phyloP scores from a whole-genome alignment of 2,888 invertebrate species.

The Netelia fuscicornis region DNA sequence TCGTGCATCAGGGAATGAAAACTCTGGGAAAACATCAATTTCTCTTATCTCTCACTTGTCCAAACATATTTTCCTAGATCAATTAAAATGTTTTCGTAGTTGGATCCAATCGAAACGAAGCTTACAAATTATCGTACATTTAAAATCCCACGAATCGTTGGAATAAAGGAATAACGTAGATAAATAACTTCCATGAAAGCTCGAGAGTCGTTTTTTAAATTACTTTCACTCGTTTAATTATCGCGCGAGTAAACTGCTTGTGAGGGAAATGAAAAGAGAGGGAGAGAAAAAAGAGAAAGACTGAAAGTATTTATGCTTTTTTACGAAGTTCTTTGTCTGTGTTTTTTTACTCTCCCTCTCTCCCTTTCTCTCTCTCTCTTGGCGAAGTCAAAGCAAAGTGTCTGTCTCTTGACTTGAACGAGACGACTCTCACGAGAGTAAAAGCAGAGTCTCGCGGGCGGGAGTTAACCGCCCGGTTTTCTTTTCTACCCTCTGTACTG shows the following conservation, averaged over 20 bases:
- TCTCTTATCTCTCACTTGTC: background rate
- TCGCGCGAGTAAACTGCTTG: background rate
- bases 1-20: background rate
- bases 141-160: background rate
- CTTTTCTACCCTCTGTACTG: constrained; percentile 1
- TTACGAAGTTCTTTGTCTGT: background rate
- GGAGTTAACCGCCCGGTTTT: constrained; percentile 45
- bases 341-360: background rate
- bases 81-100: background rate
- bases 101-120: background rate
- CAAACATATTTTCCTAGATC: background rate
- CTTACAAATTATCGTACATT: background rate
- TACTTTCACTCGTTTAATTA: no score
- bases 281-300: no score
- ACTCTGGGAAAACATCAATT: background rate
- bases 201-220: no score
- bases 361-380: background rate
- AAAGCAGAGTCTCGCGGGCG: constrained; percentile 20
- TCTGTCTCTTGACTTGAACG: constrained; percentile 5
- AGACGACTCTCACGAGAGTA: constrained; percentile 37
- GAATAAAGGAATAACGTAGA: background rate
- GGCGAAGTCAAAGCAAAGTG: background rate
- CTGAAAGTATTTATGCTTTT: background rate
- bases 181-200: background rate
- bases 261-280: background rate